Conservation (phyloP, 2,113 vertebrate species). For the Todiramphus saurophagus region DNA sequence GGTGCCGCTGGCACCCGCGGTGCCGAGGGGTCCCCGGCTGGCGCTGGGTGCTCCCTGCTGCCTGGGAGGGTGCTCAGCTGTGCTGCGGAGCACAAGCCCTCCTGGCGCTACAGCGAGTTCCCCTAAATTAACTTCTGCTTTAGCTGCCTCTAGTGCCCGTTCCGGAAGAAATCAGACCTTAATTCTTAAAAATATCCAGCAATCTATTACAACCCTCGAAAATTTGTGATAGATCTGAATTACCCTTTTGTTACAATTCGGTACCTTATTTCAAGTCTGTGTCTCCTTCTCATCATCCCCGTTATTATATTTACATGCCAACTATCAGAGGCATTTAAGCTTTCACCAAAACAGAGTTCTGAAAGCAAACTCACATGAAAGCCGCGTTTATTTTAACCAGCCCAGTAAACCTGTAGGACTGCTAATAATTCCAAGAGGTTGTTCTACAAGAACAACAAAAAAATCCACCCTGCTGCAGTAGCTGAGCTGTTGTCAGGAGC, state of each 20-base stretch:
- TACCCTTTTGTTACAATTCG: no score
- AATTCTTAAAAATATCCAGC: not conserved
- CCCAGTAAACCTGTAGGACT: not conserved
- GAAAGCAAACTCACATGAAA: not conserved
- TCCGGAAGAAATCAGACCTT: not conserved
- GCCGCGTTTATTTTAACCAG: not conserved
- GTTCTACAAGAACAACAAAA: not conserved
- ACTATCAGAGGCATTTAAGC: not conserved
- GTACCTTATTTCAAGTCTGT: not conserved
- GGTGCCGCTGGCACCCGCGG: not conserved
- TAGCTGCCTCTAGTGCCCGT: not conserved
- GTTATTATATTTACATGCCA: not conserved
- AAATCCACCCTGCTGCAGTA: not conserved
- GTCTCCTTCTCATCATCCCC: not conserved
- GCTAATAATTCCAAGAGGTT: not conserved
- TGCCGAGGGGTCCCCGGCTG: not conserved
- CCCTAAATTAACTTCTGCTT: no score
- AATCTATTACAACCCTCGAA: no score
- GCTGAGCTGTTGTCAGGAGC: not conserved
- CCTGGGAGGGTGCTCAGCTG: not conserved
- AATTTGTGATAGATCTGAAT: not conserved
- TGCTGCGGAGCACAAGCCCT: not conserved
- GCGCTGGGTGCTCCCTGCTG: not conserved
- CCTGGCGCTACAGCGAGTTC: fast-evolving
- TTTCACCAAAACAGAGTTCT: not conserved